These are phyloP conservation scores for Lepus europaeus DNA, from an alignment of 2,113 vertebrate genomes.

Conservation along the genomic window DNA sequence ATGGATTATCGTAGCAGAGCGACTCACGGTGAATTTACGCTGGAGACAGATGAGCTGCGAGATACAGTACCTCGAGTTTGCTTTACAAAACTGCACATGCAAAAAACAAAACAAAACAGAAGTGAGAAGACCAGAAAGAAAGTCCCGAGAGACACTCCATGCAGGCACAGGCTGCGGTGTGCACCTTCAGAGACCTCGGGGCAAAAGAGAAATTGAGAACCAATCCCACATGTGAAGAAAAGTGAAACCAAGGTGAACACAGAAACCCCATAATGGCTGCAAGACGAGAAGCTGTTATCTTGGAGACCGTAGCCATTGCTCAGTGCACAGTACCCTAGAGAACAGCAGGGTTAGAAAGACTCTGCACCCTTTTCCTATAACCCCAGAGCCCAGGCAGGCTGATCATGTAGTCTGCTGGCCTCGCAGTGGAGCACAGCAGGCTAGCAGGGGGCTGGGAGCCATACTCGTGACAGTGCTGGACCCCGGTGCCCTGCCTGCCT, in stretches of 20 bases:
- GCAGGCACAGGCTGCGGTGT: slow-evolving; percentile 41
- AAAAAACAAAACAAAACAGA: slow-evolving; percentile 91
- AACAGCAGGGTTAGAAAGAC: too few species aligned
- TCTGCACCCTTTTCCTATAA: neutral
- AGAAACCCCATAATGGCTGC: neutral
- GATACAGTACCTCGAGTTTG: slow-evolving; percentile 95
- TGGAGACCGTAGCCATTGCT: rapidly evolving
- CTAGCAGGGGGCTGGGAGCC: neutral
- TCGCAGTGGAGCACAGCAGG: neutral
- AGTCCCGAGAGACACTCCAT: slow-evolving; percentile 76
- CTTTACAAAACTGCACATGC: slow-evolving; percentile 99
- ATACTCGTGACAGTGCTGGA: neutral
- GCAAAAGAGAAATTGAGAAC: slow-evolving; percentile 47
- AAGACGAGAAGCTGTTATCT: neutral
- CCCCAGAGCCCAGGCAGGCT: neutral
- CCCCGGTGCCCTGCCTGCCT: neutral
- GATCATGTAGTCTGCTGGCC: neutral
- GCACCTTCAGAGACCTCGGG: slow-evolving; percentile 75
- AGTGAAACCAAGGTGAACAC: neutral
- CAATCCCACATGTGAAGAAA: neutral
- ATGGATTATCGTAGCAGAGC: slow-evolving; percentile 89
- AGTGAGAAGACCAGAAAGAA: slow-evolving; percentile 90
- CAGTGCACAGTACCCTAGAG: neutral
- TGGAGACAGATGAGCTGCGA: slow-evolving; percentile 97
- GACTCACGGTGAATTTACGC: slow-evolving; percentile 98